phyloP scores from a whole-genome alignment of 2,888 invertebrate species.

The Cephus sareptanus region DNA sequence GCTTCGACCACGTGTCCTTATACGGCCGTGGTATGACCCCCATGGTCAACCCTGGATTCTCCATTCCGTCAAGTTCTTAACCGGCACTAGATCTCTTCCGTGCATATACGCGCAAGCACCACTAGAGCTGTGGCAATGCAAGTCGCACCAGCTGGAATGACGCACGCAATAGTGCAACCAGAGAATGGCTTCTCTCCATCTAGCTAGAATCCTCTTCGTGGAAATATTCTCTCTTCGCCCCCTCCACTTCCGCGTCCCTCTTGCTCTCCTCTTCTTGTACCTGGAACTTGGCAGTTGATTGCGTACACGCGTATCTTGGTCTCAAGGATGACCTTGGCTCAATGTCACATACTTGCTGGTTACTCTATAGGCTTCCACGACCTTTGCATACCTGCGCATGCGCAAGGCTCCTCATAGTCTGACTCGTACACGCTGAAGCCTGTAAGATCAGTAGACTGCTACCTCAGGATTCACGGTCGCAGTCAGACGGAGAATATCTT shows the following conservation, averaged over 20 bases:
- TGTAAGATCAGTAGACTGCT: not conserved
- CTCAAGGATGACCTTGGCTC: constrained; percentile 47
- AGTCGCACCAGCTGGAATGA: not conserved
- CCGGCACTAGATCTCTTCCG: not conserved
- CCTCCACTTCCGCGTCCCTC: not conserved
- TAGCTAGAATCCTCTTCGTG: not conserved
- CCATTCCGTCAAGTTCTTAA: not conserved
- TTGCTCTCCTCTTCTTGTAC: not conserved
- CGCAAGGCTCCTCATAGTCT: not conserved
- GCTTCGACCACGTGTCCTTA: not conserved
- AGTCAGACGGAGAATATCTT: not conserved
- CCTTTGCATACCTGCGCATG: not conserved
- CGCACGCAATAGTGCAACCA: not conserved
- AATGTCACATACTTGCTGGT: constrained; percentile 43
- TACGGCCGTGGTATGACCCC: not conserved
- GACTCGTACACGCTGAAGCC: not conserved
- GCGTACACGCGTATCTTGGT: constrained; percentile 22
- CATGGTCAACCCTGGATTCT: not conserved
- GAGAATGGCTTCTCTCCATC: not conserved
- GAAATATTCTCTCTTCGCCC: not conserved
- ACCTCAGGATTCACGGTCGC: not conserved
- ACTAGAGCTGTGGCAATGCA: not conserved
- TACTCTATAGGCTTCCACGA: constrained; percentile 16
- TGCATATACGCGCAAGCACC: not conserved
- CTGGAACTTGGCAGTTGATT: constrained; percentile 9